Conservation (phyloP, 2,113 vertebrate species). For the Noctilio leporinus region DNA sequence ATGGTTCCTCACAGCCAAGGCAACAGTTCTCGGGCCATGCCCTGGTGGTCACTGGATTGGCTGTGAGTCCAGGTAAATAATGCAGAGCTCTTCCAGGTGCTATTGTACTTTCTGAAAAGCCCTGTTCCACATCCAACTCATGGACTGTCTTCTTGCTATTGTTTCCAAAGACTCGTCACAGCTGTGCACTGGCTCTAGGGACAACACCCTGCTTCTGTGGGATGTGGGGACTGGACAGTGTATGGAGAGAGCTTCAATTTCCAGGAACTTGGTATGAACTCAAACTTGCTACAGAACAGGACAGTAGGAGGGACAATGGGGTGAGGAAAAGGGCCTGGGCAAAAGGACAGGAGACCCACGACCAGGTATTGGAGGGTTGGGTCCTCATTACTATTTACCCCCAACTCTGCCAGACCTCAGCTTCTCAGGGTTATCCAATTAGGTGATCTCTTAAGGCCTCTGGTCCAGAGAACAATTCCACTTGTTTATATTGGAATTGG, state of each 20-base stretch:
- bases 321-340: not conserved
- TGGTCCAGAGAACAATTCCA: not conserved
- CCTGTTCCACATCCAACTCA: not conserved
- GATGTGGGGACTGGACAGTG: slow-evolving; percentile 88
- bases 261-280: slow-evolving; percentile 90
- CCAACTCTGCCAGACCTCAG: not conserved
- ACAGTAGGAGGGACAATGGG: not conserved
- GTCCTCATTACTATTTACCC: not conserved
- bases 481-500: not conserved
- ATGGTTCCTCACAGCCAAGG: slow-evolving; percentile 77
- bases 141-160: not conserved
- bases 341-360: not conserved
- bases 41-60: slow-evolving; percentile 92
- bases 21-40: slow-evolving; percentile 89
- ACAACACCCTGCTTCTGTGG: slow-evolving; percentile 94
- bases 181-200: slow-evolving; percentile 92
- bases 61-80: slow-evolving; percentile 88
- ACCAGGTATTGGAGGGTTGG: not conserved
- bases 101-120: not conserved
- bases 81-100: rapidly evolving
- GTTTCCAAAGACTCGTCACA: slow-evolving; percentile 82
- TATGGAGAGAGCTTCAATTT: slow-evolving; percentile 84
- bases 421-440: not conserved
- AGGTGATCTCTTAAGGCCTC: not conserved
- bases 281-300: not conserved